Evolutionary conservation across 2,113 vertebrate genomes (phyloP).

Genomic region (Callionymus lyra): DNA sequence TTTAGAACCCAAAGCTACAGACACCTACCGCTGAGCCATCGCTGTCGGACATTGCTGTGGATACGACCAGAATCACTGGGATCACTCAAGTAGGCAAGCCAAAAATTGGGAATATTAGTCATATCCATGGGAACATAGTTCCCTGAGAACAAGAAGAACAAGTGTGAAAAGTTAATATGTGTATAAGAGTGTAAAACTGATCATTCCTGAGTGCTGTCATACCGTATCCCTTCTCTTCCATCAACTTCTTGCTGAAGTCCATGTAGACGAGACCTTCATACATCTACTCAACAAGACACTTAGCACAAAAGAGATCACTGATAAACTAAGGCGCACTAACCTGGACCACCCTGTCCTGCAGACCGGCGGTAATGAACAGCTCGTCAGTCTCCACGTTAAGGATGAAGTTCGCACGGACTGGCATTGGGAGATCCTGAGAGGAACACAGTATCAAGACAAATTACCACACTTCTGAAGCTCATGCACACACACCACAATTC

Average conservation of each 20-base stretch:
- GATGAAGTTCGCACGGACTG: conserved; percentile 71
- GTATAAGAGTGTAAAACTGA: background rate
- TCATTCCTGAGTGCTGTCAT: conserved; percentile 8
- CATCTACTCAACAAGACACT: conserved; percentile 49
- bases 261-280: conserved; percentile 77
- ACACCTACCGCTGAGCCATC: conserved; percentile 66
- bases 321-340: conserved; percentile 22
- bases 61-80: conserved; percentile 76
- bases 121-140: conserved; percentile 66
- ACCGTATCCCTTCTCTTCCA: conserved; percentile 72
- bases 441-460: background rate
- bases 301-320: background rate
- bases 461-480: no score
- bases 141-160: conserved; percentile 36
- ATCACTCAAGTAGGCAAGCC: conserved; percentile 73
- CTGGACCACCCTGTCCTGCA: conserved; percentile 77
- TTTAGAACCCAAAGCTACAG: no score
- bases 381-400: conserved; percentile 75
- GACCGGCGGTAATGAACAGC: conserved; percentile 74
- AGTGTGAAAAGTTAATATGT: no score
- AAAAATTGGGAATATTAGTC: conserved; percentile 59
- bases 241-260: conserved; percentile 71
- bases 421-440: conserved; percentile 69
- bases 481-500: no score
- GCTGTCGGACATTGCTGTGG: conserved; percentile 72